These are phyloP conservation scores for Steinernema carpocapsae DNA, from an alignment of 2,888 invertebrate species.

Conservation along the genomic window DNA sequence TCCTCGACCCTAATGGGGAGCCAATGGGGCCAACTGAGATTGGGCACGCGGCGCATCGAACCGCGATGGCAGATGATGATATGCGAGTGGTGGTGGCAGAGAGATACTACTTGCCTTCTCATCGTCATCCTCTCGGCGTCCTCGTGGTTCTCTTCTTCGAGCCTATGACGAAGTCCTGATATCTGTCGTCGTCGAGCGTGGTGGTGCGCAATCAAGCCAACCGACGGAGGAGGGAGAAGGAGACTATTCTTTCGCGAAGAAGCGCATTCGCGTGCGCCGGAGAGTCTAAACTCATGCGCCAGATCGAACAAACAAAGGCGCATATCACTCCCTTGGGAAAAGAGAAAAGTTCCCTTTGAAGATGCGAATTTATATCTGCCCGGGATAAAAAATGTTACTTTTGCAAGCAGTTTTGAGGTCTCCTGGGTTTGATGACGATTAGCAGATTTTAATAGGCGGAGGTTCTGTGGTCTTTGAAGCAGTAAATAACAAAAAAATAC, in stretches of 20 bases:
- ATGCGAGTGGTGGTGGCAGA: neutral
- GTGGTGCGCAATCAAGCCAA: neutral
- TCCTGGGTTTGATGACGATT: too few species aligned
- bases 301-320: slow-evolving; percentile 14
- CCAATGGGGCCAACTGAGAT: neutral
- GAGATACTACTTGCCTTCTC: neutral
- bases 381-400: slow-evolving; percentile 24
- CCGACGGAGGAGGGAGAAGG: too few species aligned
- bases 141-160: neutral
- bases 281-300: neutral
- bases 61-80: neutral
- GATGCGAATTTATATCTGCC: slow-evolving; percentile 17
- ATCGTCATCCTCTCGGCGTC: slow-evolving; percentile 3
- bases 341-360: neutral
- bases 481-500: too few species aligned
- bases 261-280: neutral
- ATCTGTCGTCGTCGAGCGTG: neutral
- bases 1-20: slow-evolving; percentile 19
- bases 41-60: neutral
- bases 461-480: too few species aligned
- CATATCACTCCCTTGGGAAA: neutral
- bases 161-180: neutral
- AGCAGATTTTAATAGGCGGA: too few species aligned
- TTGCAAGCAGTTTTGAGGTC: neutral
- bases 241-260: too few species aligned